Percentiles rank a stretch among this genome's conserved stretches.
phyloP scores from a whole-genome alignment of 2,888 invertebrate species.

The Drosophila mimetica region DNA sequence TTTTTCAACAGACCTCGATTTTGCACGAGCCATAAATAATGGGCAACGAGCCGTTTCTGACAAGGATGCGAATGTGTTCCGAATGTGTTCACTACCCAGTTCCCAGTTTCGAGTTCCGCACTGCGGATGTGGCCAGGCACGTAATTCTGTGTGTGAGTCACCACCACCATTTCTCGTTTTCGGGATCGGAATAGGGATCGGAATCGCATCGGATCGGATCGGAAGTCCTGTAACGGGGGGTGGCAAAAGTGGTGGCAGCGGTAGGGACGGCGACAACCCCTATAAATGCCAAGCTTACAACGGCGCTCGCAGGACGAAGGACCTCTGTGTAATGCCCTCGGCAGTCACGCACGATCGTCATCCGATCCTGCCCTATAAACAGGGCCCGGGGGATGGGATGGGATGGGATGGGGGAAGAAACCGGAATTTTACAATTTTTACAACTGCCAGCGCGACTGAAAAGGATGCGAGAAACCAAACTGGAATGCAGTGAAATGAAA shows the following conservation, averaged over 20 bases:
- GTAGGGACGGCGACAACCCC: conserved; percentile 62
- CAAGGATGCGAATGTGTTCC: conserved; percentile 20
- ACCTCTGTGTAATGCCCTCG: conserved; percentile 47
- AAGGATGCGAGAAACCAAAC: conserved; percentile 10
- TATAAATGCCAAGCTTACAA: conserved; percentile 73
- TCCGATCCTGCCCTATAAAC: conserved; percentile 57
- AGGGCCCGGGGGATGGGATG: too few species aligned
- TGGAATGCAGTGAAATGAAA: conserved; percentile 32
- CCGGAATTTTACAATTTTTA: conserved; percentile 64
- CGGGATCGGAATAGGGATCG: conserved; percentile 18
- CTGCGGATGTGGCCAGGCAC: conserved; percentile 67
- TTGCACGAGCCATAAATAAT: conserved; percentile 79
- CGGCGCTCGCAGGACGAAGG: conserved; percentile 13
- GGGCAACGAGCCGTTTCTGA: conserved; percentile 37
- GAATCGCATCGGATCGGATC: conserved; percentile 32
- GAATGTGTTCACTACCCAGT: too few species aligned
- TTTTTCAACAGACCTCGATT: conserved; percentile 76
- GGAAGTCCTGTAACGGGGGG: conserved; percentile 54
- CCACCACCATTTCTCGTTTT: conserved; percentile 49
- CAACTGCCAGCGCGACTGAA: conserved; percentile 46
- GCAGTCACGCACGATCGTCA: conserved; percentile 73
- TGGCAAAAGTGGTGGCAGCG: conserved; percentile 2
- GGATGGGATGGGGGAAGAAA: conserved; percentile 53
- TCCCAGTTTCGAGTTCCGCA: too few species aligned
- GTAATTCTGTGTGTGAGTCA: conserved; percentile 41